These are phyloP conservation scores for Pseudonaja textilis DNA, from an alignment of 2,113 vertebrate genomes.

Conservation along the genomic window DNA sequence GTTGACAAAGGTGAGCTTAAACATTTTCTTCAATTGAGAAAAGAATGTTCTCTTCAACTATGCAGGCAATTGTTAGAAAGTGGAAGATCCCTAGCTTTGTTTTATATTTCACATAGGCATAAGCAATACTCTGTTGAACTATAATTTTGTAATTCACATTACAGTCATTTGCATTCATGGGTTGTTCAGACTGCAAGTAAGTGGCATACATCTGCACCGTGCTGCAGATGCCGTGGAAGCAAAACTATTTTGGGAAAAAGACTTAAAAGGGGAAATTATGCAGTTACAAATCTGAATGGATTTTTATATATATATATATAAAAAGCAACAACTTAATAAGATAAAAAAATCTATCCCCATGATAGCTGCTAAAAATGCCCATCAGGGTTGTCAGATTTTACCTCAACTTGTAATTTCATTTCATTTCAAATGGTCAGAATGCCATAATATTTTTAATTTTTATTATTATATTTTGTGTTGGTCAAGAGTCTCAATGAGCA, in stretches of 20 bases:
- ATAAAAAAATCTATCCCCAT: conserved; percentile 50
- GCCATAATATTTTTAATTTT: not conserved
- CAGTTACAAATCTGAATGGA: conserved; percentile 43
- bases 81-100: not conserved
- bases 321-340: conserved; percentile 39
- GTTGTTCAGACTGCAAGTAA: conserved; percentile 49
- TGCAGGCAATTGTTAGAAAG: not conserved
- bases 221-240: conserved; percentile 40
- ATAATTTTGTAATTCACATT: conserved; percentile 21
- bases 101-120: not conserved
- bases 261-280: conserved; percentile 50
- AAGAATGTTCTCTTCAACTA: not conserved
- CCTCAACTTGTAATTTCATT: conserved; percentile 45
- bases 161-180: conserved; percentile 21
- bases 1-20: not conserved
- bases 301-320: not conserved
- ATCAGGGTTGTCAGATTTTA: conserved; percentile 54
- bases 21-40: not conserved
- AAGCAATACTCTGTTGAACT: conserved; percentile 13
- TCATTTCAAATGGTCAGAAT: conserved; percentile 49
- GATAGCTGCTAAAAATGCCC: conserved; percentile 49
- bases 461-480: not conserved
- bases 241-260: not conserved
- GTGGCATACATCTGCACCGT: conserved; percentile 31
- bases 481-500: not conserved